Evolutionary conservation across 2,888 invertebrate species (phyloP).

Genomic region (Hydropsyche betteni): DNA sequence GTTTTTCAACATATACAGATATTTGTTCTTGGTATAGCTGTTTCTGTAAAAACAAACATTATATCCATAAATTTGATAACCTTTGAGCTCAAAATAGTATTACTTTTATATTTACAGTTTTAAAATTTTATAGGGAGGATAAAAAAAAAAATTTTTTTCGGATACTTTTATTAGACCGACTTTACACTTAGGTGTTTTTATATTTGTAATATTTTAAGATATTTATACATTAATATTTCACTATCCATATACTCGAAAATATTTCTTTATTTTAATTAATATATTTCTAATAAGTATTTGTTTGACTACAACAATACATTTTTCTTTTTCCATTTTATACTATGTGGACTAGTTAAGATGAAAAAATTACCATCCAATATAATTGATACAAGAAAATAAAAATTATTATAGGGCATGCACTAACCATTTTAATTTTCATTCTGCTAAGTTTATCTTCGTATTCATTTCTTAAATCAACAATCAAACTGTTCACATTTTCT

Average conservation of each 20-base stretch:
- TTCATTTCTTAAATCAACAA: constrained; percentile 70
- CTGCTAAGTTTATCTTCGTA: constrained; percentile 79
- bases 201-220: background rate
- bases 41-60: constrained; percentile 57
- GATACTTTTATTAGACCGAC: background rate
- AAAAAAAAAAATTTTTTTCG: background rate
- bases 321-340: no score
- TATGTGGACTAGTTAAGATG: background rate
- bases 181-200: background rate
- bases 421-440: constrained; percentile 85
- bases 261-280: no score
- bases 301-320: no score
- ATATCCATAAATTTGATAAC: background rate
- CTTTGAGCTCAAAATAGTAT: background rate
- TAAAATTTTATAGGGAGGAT: background rate
- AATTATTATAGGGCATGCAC: constrained; percentile 63
- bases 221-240: no score
- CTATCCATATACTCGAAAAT: no score
- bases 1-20: constrained; percentile 62
- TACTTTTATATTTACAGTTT: background rate
- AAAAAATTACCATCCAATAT: constrained; percentile 59
- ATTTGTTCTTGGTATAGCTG: constrained; percentile 73
- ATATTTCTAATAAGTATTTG: no score
- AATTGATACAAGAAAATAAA: constrained; percentile 64
- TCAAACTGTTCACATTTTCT: constrained; percentile 53